Evolutionary conservation across 2,113 vertebrate genomes (phyloP).

Genomic region (Alligator sinensis): DNA sequence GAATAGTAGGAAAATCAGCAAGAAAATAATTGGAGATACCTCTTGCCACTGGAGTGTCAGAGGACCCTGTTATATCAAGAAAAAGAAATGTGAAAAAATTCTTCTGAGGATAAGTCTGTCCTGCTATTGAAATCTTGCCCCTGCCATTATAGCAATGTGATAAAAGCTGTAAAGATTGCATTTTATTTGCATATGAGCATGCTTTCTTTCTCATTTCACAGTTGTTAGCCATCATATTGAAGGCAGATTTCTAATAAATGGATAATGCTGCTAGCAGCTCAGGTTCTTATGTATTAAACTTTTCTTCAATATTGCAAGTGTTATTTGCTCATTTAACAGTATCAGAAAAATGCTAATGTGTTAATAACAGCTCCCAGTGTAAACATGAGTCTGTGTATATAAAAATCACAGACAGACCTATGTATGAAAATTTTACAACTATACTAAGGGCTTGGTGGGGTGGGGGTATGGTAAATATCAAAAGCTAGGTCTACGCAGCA

Average conservation of each 20-base stretch:
- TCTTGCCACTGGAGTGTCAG: not conserved
- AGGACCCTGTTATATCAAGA: not conserved
- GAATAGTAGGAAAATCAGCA: not conserved
- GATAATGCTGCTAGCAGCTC: not conserved
- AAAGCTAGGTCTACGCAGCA: not conserved
- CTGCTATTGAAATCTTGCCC: not conserved
- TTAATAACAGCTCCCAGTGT: not conserved
- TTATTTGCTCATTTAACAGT: slow-evolving; percentile 3
- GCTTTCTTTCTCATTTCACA: not conserved
- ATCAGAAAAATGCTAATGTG: not conserved
- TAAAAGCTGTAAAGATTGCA: not conserved
- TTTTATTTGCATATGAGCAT: not conserved
- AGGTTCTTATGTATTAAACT: not conserved
- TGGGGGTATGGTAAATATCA: not conserved
- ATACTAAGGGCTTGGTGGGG: not conserved
- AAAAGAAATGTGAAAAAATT: not conserved
- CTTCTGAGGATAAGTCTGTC: not conserved
- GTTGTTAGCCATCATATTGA: not conserved
- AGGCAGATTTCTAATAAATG: slow-evolving; percentile 1
- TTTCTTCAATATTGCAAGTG: not conserved
- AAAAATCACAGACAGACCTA: not conserved
- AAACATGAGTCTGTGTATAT: not conserved
- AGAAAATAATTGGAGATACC: not conserved
- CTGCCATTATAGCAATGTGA: not conserved
- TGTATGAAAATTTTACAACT: not conserved